Percentiles rank a stretch among this genome's conserved stretches.
phyloP scores from a whole-genome alignment of 2,113 vertebrate genomes.

The Ictalurus furcatus region DNA sequence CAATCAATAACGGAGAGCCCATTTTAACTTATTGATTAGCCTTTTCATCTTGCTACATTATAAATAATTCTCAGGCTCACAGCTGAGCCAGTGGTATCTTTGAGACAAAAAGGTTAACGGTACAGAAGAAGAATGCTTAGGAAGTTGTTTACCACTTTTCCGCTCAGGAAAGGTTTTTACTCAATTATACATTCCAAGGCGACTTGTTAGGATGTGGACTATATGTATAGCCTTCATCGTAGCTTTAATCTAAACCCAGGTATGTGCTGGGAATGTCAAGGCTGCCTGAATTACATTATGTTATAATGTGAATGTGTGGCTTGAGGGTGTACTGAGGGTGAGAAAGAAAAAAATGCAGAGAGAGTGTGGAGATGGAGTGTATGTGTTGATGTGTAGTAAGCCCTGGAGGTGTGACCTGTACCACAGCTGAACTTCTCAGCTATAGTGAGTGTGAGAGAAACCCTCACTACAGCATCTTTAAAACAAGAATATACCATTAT shows the following conservation, averaged over 20 bases:
- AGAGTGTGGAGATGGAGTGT: background rate
- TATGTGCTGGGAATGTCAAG: background rate
- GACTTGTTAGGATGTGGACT: background rate
- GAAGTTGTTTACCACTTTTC: background rate
- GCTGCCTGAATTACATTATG: background rate
- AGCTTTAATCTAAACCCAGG: background rate
- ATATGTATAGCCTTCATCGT: background rate
- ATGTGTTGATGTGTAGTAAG: background rate
- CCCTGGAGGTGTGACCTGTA: slow-evolving; percentile 12
- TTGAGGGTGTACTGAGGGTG: slow-evolving; percentile 11
- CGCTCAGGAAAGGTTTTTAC: background rate
- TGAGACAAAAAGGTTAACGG: slow-evolving; percentile 15
- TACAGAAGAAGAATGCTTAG: slow-evolving; percentile 1
- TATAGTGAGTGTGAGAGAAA: background rate
- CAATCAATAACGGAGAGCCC: slow-evolving; percentile 27
- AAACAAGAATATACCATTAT: background rate
- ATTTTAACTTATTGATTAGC: slow-evolving; percentile 44
- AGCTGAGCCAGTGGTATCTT: slow-evolving; percentile 8
- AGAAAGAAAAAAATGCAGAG: background rate
- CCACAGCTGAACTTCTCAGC: background rate
- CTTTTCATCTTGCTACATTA: slow-evolving; percentile 26
- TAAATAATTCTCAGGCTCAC: slow-evolving; percentile 26
- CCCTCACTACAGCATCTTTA: background rate
- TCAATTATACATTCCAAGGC: background rate
- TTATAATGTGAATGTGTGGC: slow-evolving; percentile 22